Conservation (phyloP, 1,140 invertebrate genomes). For the Aphidius gifuensis region DNA sequence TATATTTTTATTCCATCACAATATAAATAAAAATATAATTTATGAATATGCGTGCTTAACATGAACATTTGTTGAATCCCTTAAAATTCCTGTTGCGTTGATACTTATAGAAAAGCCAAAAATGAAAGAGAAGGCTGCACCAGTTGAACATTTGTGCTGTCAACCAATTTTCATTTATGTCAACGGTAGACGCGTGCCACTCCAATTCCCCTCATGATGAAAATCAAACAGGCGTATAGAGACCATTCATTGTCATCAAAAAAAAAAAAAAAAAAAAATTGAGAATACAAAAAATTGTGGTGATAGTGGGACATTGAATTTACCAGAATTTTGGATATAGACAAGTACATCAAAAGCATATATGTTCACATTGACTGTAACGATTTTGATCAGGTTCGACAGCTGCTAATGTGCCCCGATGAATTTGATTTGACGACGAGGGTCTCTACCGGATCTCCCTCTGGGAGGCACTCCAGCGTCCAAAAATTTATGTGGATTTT, state of each 20-base stretch:
- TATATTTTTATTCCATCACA: no score
- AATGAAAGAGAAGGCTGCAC: neutral
- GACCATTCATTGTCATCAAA: neutral
- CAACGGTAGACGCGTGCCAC: neutral
- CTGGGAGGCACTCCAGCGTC: neutral
- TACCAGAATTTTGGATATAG: no score
- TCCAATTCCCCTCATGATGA: neutral
- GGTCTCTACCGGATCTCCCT: constrained; percentile 8
- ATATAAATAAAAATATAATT: no score
- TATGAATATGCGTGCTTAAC: no score
- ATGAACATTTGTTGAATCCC: no score
- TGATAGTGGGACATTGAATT: no score
- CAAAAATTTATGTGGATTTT: neutral
- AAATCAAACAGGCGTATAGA: neutral
- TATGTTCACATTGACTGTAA: neutral
- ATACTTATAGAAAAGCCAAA: neutral
- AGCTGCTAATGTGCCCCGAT: constrained; percentile 37
- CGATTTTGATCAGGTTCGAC: constrained; percentile 28
- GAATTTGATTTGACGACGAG: constrained; percentile 33
- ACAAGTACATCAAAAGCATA: neutral
- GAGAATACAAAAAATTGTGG: no score
- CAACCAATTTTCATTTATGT: no score
- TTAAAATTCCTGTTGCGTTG: no score
- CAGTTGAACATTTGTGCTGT: constrained; percentile 1
- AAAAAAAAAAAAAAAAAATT: no score